phyloP scores from a whole-genome alignment of 2,797 vertebrate genomes.

The Rallus crepitans region DNA sequence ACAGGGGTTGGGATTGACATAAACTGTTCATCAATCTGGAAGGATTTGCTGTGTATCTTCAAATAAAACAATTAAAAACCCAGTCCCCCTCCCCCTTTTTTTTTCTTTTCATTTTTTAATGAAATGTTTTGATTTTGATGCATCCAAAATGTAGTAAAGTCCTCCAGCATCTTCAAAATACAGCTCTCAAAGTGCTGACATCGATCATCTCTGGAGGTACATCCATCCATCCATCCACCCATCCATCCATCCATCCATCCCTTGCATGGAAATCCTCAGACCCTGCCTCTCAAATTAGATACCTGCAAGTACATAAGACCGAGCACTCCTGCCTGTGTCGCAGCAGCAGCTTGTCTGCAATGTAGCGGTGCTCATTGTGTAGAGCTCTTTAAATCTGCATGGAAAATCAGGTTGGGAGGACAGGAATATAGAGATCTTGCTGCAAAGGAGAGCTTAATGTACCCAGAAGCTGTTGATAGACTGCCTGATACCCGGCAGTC shows the following conservation, averaged over 20 bases:
- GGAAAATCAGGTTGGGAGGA: conserved; percentile 1
- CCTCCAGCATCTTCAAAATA: background rate
- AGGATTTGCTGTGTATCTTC: background rate
- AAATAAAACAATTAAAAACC: background rate
- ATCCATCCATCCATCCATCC: background rate
- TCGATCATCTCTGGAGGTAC: background rate
- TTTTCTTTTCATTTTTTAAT: background rate
- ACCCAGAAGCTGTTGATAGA: conserved; percentile 32
- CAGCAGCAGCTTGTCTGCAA: background rate
- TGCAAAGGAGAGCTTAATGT: conserved; percentile 54
- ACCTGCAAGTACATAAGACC: background rate
- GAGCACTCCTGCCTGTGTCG: background rate
- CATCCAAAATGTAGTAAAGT: background rate
- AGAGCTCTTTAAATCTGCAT: conserved; percentile 38
- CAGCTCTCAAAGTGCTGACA: rapidly evolving
- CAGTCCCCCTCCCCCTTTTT: background rate
- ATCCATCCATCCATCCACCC: background rate
- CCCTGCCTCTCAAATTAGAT: background rate
- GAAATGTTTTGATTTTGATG: background rate
- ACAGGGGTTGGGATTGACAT: background rate
- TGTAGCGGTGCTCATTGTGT: background rate
- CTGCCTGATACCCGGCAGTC: background rate
- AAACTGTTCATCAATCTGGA: background rate
- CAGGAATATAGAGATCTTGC: background rate
- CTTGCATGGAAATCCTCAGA: background rate